Percentiles rank a stretch among this genome's conserved stretches.
Evolutionary conservation across 2,113 vertebrate genomes (phyloP).

Genomic region (Uria aalge): DNA sequence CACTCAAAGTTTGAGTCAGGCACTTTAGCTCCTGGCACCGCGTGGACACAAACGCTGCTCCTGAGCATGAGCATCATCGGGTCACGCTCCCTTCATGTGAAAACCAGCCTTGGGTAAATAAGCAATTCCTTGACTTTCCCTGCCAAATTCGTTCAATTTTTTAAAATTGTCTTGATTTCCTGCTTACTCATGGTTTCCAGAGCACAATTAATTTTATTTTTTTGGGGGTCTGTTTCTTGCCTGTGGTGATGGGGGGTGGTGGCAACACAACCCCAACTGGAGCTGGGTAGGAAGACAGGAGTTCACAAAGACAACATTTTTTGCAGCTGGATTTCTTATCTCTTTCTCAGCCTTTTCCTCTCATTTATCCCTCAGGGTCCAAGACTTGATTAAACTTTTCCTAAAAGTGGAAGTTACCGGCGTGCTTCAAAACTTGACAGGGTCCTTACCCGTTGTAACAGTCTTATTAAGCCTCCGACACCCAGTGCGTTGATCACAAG

Average conservation of each 20-base stretch:
- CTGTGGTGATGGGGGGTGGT: not conserved
- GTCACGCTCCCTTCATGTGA: fast-evolving
- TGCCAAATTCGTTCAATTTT: not conserved
- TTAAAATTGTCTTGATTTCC: not conserved
- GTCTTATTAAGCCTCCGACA: not conserved
- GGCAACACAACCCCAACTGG: not conserved
- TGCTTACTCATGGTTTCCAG: not conserved
- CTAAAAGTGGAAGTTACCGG: not conserved
- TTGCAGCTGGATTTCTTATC: not conserved
- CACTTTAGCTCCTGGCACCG: fast-evolving
- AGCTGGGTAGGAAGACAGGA: not conserved
- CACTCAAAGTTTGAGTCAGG: not conserved
- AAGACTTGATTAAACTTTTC: not conserved
- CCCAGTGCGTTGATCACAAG: not conserved
- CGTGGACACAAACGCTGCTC: fast-evolving
- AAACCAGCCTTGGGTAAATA: not conserved
- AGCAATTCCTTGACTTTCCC: not conserved
- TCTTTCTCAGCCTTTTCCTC: not conserved
- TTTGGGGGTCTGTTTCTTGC: not conserved
- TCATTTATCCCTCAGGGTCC: not conserved
- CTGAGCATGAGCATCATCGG: not conserved
- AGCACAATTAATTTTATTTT: not conserved
- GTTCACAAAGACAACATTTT: not conserved
- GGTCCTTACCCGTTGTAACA: not conserved
- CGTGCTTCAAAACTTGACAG: not conserved